A percentile compares a stretch with the other conserved stretches of the same genome.
These are phyloP conservation scores for Nomada lathburiana DNA, from an alignment of 2,888 invertebrate species.

Conservation along the genomic window DNA sequence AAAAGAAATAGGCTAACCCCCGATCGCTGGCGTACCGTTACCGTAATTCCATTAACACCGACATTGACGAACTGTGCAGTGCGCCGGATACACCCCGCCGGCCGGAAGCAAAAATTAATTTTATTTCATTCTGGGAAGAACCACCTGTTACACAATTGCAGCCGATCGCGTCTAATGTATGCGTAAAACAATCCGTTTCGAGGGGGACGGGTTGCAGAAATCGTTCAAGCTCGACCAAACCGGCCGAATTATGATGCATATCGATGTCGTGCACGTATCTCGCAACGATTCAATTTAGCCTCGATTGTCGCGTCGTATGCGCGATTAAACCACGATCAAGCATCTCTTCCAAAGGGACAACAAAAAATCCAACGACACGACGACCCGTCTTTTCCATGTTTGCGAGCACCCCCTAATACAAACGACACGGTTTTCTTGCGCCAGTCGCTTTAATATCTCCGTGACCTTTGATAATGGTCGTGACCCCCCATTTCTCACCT, in stretches of 20 bases:
- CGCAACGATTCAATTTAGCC: constrained; percentile 25
- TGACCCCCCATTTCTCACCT: constrained; percentile 3
- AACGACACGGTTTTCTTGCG: constrained; percentile 6
- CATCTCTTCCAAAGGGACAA: background rate
- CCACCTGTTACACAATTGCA: constrained; percentile 56
- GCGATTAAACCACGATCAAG: constrained; percentile 44
- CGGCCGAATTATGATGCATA: constrained; percentile 11
- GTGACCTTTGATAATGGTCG: background rate
- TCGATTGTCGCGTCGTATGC: constrained; percentile 12
- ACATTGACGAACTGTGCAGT: constrained; percentile 46
- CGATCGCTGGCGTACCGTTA: constrained; percentile 30
- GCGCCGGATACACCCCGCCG: background rate
- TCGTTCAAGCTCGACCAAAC: background rate
- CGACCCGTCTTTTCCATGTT: constrained; percentile 5
- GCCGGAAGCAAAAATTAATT: constrained; percentile 52
- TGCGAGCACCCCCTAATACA: background rate
- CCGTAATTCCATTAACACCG: constrained; percentile 51
- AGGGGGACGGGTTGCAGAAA: background rate
- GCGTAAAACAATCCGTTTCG: constrained; percentile 31
- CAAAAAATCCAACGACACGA: constrained; percentile 7
- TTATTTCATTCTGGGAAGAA: constrained; percentile 51
- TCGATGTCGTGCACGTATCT: background rate
- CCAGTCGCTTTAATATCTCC: constrained; percentile 9
- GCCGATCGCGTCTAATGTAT: constrained; percentile 24
- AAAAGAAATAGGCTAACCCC: constrained; percentile 30